Evolutionary conservation across 2,797 vertebrate species (phyloP).

Genomic region (Oryzias sinensis): DNA sequence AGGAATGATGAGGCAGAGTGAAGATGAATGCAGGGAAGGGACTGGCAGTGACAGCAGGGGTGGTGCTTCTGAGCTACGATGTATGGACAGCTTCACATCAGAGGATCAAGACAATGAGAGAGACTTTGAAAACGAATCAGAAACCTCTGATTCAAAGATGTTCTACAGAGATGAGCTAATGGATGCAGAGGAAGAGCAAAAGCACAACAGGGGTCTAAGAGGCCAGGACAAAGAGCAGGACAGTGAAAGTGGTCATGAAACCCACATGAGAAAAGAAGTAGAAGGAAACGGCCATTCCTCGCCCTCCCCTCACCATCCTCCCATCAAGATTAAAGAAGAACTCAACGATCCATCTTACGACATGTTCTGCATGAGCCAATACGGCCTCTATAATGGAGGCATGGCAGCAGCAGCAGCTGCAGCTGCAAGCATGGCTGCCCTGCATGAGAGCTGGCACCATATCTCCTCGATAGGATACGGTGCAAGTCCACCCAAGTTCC

Average conservation of each 20-base stretch:
- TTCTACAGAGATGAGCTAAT: constrained; percentile 89
- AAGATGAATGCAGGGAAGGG: constrained; percentile 86
- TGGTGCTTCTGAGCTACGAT: constrained; percentile 84
- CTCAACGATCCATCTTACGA: constrained; percentile 95
- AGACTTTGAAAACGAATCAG: constrained; percentile 98
- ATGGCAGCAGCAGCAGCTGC: constrained; percentile 86
- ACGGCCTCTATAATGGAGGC: constrained; percentile 92
- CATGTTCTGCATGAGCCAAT: constrained; percentile 99
- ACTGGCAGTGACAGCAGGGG: constrained; percentile 71
- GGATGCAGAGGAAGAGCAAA: constrained; percentile 84
- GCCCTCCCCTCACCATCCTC: constrained; percentile 83
- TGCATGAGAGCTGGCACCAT: constrained; percentile 88
- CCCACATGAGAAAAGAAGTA: constrained; percentile 82
- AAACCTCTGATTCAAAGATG: constrained; percentile 93
- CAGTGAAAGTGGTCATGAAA: constrained; percentile 73
- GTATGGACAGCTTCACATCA: constrained; percentile 95
- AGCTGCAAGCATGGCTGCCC: constrained; percentile 94
- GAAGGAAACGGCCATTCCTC: constrained; percentile 86
- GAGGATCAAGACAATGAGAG: constrained; percentile 97
- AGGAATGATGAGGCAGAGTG: constrained; percentile 88
- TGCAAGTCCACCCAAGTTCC: constrained; percentile 92
- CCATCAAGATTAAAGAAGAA: constrained; percentile 97
- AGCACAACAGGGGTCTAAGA: constrained; percentile 58
- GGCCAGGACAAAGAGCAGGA: constrained; percentile 71
- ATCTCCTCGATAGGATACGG: constrained; percentile 92